A percentile compares a stretch with the other conserved stretches of the same genome.
Conservation (phyloP, 2,888 invertebrate genomes). For the Choristoneura rosaceana region DNA sequence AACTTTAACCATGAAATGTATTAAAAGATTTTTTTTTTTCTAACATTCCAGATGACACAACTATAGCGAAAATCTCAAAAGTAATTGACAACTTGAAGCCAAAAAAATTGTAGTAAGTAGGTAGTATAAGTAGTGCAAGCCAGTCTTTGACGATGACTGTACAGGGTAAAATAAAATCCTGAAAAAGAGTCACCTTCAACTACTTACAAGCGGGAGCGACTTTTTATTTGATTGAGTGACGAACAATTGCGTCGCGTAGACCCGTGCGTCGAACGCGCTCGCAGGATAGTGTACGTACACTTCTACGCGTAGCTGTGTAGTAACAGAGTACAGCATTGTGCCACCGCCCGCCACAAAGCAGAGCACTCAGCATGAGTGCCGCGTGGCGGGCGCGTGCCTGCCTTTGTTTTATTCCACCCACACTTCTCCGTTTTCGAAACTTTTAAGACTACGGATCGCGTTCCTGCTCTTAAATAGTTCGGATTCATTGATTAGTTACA, state of each 20-base stretch:
- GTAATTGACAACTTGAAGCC: neutral
- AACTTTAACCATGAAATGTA: neutral
- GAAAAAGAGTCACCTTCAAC: conserved; percentile 31
- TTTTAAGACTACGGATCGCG: conserved; percentile 80
- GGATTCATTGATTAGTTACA: conserved; percentile 68
- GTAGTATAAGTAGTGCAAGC: no score
- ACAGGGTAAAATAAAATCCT: conserved; percentile 18
- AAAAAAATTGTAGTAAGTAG: neutral
- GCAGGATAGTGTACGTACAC: conserved; percentile 12
- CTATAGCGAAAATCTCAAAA: neutral
- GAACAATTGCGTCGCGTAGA: conserved; percentile 23
- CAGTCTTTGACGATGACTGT: no score
- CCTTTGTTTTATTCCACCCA: conserved; percentile 84
- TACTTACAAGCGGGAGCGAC: conserved; percentile 21
- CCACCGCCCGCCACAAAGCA: conserved; percentile 78
- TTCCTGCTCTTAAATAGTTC: conserved; percentile 72
- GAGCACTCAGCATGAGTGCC: conserved; percentile 83
- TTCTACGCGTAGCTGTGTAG: conserved; percentile 24
- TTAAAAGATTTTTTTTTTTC: neutral
- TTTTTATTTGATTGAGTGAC: conserved; percentile 38
- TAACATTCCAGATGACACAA: neutral
- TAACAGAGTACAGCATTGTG: conserved; percentile 71
- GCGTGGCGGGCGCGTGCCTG: conserved; percentile 70
- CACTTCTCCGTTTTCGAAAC: conserved; percentile 79
- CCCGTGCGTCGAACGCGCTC: conserved; percentile 12